Conservation (phyloP, 2,797 vertebrate genomes). For the Lagodon rhomboides region DNA sequence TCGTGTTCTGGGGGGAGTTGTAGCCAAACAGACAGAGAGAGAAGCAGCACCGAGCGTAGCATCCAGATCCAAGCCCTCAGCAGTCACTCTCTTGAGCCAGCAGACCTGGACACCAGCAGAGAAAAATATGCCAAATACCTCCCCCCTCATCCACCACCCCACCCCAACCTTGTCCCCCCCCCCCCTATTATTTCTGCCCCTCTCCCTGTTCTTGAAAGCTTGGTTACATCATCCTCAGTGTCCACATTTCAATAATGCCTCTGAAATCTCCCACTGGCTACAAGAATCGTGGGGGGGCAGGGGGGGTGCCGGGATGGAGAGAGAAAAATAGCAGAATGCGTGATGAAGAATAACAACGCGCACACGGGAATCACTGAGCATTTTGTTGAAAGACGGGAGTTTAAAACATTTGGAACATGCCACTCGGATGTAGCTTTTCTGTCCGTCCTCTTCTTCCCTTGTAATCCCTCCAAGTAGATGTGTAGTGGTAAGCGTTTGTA, state of each 20-base stretch:
- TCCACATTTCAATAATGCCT: conserved; percentile 80
- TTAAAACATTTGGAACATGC: conserved; percentile 63
- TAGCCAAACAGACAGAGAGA: conserved; percentile 78
- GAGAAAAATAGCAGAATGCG: conserved; percentile 56
- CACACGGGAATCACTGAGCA: conserved; percentile 43
- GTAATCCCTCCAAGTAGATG: conserved; percentile 68
- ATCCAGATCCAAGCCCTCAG: conserved; percentile 81
- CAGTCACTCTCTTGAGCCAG: conserved; percentile 77
- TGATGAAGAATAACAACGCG: conserved; percentile 49
- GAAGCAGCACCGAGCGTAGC: conserved; percentile 64
- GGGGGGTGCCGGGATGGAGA: conserved; percentile 26
- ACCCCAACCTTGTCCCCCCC: conserved; percentile 29
- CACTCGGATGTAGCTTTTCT: conserved; percentile 56
- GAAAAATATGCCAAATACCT: conserved; percentile 75
- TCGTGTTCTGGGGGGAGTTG: conserved; percentile 64
- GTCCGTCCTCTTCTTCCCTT: conserved; percentile 51
- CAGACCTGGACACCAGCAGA: conserved; percentile 78
- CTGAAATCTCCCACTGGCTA: conserved; percentile 72
- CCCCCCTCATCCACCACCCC: conserved; percentile 19
- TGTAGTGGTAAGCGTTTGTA: conserved; percentile 74
- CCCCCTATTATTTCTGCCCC: conserved; percentile 73
- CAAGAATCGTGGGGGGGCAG: conserved; percentile 9
- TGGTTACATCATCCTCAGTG: conserved; percentile 79
- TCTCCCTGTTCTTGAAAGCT: conserved; percentile 75
- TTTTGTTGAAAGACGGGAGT: conserved; percentile 38